Conservation (phyloP, 2,113 vertebrate species). For the Eupsittula cactorum region DNA sequence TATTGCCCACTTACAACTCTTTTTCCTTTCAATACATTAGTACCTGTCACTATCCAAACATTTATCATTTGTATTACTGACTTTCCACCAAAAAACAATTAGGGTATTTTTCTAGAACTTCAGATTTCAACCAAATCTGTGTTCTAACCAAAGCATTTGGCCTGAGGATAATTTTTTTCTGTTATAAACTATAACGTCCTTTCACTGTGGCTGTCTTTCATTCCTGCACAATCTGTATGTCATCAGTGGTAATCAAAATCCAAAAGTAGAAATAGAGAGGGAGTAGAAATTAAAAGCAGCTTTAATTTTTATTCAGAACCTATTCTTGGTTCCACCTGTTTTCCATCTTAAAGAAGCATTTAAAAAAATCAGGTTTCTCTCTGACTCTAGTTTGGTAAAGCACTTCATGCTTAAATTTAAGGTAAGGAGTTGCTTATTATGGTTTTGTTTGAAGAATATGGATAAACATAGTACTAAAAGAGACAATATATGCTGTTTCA, state of each 20-base stretch:
- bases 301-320: not conserved
- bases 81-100: not conserved
- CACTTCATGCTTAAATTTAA: not conserved
- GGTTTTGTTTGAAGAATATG: not conserved
- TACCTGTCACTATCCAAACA: not conserved
- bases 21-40: not conserved
- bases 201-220: not conserved
- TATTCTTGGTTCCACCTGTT: not conserved
- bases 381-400: not conserved
- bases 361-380: not conserved
- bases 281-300: not conserved
- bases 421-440: not conserved
- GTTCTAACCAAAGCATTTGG: not conserved
- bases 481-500: not conserved
- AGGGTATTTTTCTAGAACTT: not conserved
- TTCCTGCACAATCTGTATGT: not conserved
- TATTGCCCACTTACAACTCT: not conserved
- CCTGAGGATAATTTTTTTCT: not conserved
- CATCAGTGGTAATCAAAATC: not conserved
- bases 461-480: not conserved
- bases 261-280: not conserved
- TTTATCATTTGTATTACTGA: rapidly evolving
- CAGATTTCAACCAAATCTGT: not conserved
- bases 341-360: not conserved
- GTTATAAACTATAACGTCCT: not conserved